These are phyloP conservation scores for Pseudachorutes palmiensis DNA, from an alignment of 1,140 invertebrate species.

Conservation along the genomic window DNA sequence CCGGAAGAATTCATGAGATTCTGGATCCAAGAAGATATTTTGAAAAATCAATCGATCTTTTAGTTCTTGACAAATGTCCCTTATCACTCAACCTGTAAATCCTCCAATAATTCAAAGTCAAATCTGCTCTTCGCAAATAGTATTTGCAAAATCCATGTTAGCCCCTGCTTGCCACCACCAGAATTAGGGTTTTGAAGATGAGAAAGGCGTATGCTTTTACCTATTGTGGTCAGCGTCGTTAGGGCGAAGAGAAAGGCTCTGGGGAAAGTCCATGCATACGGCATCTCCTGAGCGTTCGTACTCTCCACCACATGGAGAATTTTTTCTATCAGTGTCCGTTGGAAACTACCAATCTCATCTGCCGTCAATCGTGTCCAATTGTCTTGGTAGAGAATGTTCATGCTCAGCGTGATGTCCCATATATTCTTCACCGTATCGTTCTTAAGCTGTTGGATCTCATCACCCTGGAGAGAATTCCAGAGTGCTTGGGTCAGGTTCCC, in stretches of 20 bases:
- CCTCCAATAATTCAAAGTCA: not conserved
- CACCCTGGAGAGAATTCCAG: constrained; percentile 28
- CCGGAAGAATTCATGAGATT: not conserved
- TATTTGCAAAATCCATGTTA: not conserved
- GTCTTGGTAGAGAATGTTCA: constrained; percentile 88
- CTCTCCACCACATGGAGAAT: constrained; percentile 64
- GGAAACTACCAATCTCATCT: constrained; percentile 79
- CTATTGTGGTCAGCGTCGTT: constrained; percentile 91
- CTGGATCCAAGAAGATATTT: not conserved
- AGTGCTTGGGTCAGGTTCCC: constrained; percentile 32
- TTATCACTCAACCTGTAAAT: constrained; percentile 4
- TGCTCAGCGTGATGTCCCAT: constrained; percentile 87
- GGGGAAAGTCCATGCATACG: constrained; percentile 81
- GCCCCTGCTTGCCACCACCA: not conserved
- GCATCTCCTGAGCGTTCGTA: constrained; percentile 49
- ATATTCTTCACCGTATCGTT: constrained; percentile 71
- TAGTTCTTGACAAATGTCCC: not conserved
- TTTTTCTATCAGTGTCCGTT: constrained; percentile 70
- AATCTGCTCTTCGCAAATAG: not conserved
- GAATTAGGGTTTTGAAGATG: not conserved
- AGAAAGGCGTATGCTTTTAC: constrained; percentile 53
- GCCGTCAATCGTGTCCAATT: constrained; percentile 85
- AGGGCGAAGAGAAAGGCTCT: constrained; percentile 91
- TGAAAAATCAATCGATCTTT: constrained; percentile 9
- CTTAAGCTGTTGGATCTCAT: constrained; percentile 36